phyloP scores from a whole-genome alignment of 2,797 vertebrate genomes.

The Rhynchonycteris naso region DNA sequence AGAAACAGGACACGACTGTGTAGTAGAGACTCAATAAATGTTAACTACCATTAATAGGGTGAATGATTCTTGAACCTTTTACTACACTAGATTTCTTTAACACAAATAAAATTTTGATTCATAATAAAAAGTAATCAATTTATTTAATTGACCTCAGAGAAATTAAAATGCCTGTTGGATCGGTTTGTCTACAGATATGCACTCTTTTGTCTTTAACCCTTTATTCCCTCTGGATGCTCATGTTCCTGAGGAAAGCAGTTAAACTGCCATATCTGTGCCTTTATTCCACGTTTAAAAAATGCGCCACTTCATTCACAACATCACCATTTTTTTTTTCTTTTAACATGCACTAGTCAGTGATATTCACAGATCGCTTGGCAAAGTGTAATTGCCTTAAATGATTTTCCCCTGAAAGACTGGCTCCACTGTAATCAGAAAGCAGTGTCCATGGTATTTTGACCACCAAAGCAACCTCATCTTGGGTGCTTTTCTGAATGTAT shows the following conservation, averaged over 20 bases:
- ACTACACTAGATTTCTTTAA: conserved; percentile 38
- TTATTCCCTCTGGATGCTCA: background rate
- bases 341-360: background rate
- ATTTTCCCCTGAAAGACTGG: background rate
- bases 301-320: background rate
- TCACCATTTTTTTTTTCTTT: background rate
- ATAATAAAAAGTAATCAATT: conserved; percentile 51
- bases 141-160: conserved; percentile 34
- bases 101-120: conserved; percentile 59
- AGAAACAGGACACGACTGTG: background rate
- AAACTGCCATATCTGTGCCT: background rate
- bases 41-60: conserved; percentile 34
- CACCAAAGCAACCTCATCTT: background rate
- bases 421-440: background rate
- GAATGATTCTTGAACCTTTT: background rate
- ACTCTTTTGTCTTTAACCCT: background rate
- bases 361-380: background rate
- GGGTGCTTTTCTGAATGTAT: background rate
- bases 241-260: background rate
- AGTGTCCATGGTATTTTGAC: background rate
- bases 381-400: background rate
- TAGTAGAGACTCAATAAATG: background rate
- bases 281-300: background rate
- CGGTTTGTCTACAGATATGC: background rate
- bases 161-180: conserved; percentile 6